Evolutionary conservation across 2,888 invertebrate genomes (phyloP).

Genomic region (Dasypolia templi): DNA sequence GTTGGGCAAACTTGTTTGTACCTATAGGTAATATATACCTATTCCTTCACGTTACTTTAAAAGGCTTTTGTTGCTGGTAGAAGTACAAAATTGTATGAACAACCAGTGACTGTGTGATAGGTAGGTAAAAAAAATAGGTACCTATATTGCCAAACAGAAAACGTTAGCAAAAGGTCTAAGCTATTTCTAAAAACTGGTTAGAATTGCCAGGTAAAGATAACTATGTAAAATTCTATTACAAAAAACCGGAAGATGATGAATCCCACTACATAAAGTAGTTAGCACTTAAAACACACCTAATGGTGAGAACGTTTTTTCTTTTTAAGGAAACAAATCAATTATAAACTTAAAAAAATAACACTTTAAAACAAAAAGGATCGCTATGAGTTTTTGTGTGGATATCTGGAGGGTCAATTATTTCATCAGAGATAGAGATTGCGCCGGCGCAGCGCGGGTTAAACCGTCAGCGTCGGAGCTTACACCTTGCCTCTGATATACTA

Average conservation of each 20-base stretch:
- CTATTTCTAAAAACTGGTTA: not conserved
- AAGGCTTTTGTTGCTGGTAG: not conserved
- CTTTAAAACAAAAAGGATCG: slow-evolving; percentile 69
- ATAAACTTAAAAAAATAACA: slow-evolving; percentile 59
- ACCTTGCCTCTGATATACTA: slow-evolving; percentile 52
- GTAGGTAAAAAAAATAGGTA: not conserved
- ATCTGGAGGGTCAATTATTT: slow-evolving; percentile 86
- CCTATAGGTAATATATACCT: not conserved
- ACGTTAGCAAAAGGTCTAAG: not conserved
- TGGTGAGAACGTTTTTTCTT: slow-evolving; percentile 76
- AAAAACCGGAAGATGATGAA: slow-evolving; percentile 51
- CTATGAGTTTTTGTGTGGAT: slow-evolving; percentile 70
- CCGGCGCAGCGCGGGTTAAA: slow-evolving; percentile 71
- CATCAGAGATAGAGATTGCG: slow-evolving; percentile 78
- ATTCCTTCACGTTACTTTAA: not conserved
- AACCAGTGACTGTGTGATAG: not conserved
- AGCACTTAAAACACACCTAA: slow-evolving; percentile 51
- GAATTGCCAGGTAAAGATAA: slow-evolving; percentile 16
- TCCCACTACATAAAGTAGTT: slow-evolving; percentile 43
- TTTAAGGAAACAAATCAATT: slow-evolving; percentile 73
- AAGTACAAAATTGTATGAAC: not conserved
- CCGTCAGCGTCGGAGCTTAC: slow-evolving; percentile 54
- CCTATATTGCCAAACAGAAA: not conserved
- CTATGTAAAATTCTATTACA: slow-evolving; percentile 17
- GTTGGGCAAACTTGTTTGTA: not conserved